Evolutionary conservation across 2,888 invertebrate genomes (phyloP), one percentile per base, ranked within the genome.

Genomic region (Drosophila vallismaia): DNA sequence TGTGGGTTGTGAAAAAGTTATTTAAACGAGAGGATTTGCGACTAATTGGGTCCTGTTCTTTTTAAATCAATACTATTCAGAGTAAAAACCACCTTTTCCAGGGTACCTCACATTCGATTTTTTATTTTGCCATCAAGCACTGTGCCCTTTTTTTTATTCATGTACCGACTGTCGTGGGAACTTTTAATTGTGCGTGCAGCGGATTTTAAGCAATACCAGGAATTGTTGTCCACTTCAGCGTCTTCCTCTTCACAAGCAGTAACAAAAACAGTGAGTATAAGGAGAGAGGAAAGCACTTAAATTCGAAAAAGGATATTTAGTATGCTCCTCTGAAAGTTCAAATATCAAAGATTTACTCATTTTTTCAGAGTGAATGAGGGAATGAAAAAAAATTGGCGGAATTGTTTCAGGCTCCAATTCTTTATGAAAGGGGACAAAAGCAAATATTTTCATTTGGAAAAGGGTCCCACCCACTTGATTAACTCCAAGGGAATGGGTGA

Each of bases 341-440:
- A 83, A 82, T 83, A 83, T 79, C 79, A 77, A 68, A 77, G 87
- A 81, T 86, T 77, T 86, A 84, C 79, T 46, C 75, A 73, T 63
- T 52, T 44, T 44, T 24, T 19, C 24, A 19, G 44, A 52, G 51
- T 33, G 19, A 51, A 51, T 14, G 38, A 54, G 26, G 38, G 38
- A 44, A 5, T 29, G 29, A 49, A 42, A 8, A 10, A 33, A 36
- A 26, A 49, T 64, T 29, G 9, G 60, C 77, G 64, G 45, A 31
- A 51, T 14, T 45, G 71, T 77, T 84, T 74, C 66, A 53, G 69
- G 70, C 79, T 77, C 70, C 74, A 68, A 74, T 82, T 71, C 62
- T 48, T 64, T 74, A 40, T 63, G 50, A 60, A 63, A 62, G 73
- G 52, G 66, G 62, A 59, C 50, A 19, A 52, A 51, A 66, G 46